phyloP scores from a whole-genome alignment of 2,888 invertebrate genomes.

The Dryadula phaetusa region DNA sequence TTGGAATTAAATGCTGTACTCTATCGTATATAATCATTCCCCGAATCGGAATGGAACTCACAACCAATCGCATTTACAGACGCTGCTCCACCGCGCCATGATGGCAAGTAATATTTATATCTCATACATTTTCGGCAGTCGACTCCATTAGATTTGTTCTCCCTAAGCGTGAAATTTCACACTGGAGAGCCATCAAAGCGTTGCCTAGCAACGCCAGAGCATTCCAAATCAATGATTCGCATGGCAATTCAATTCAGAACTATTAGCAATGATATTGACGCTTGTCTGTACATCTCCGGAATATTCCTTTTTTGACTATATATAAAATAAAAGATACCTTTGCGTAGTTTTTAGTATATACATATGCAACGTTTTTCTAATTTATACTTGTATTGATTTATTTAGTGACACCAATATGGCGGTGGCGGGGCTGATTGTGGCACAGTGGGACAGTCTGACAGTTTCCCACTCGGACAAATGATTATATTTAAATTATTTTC shows the following conservation, averaged over 20 bases:
- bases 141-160: slow-evolving; percentile 37
- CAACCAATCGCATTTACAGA: too few species aligned
- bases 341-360: not conserved
- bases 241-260: slow-evolving; percentile 14
- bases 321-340: not conserved
- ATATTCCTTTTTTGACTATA: not conserved
- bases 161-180: slow-evolving; percentile 35
- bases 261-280: slow-evolving; percentile 14
- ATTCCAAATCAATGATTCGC: slow-evolving; percentile 30
- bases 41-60: too few species aligned
- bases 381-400: too few species aligned
- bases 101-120: slow-evolving; percentile 2
- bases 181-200: slow-evolving; percentile 30
- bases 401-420: too few species aligned
- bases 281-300: not conserved
- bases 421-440: too few species aligned
- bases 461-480: too few species aligned
- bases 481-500: too few species aligned
- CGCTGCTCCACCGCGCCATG: too few species aligned
- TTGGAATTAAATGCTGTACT: too few species aligned
- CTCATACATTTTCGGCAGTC: slow-evolving; percentile 26
- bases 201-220: slow-evolving; percentile 33
- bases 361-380: too few species aligned
- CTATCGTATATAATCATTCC: too few species aligned
- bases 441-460: too few species aligned